phyloP scores from a whole-genome alignment of 2,888 invertebrate species.

The Limenitis camilla region DNA sequence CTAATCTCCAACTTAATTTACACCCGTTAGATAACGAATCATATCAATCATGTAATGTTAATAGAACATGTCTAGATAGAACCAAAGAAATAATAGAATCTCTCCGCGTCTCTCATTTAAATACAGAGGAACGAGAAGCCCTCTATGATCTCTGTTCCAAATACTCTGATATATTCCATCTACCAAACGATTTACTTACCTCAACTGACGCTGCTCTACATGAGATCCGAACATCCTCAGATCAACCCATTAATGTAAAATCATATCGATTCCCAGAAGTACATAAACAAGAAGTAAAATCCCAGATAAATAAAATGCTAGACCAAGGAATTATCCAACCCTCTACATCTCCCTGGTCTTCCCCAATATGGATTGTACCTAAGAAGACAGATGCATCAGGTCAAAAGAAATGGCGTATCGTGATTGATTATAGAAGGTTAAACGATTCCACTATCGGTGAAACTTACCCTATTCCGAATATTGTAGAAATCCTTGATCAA shows the following conservation, averaged over 20 bases:
- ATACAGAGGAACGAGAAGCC: constrained; percentile 5
- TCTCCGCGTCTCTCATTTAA: no score
- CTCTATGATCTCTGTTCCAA: constrained; percentile 9
- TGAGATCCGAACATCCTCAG: constrained; percentile 16
- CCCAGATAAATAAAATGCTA: constrained; percentile 25
- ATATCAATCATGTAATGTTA: no score
- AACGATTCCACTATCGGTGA: constrained; percentile 28
- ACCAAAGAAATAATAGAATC: no score
- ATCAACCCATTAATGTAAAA: constrained; percentile 21
- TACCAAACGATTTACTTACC: constrained; percentile 18
- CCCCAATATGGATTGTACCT: constrained; percentile 27
- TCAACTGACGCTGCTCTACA: constrained; percentile 18
- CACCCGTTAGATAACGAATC: no score
- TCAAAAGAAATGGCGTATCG: constrained; percentile 26
- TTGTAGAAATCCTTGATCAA: constrained; percentile 27
- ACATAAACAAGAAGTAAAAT: constrained; percentile 24
- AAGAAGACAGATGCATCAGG: constrained; percentile 28
- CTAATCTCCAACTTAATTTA: no score
- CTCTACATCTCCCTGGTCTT: constrained; percentile 26
- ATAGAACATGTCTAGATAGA: no score
- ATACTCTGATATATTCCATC: constrained; percentile 17
- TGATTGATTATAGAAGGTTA: constrained; percentile 23
- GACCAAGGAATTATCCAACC: constrained; percentile 27
- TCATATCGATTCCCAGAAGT: constrained; percentile 27
- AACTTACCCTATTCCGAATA: constrained; percentile 27